Conservation (phyloP, 2,113 vertebrate species). For the Gulo gulo region DNA sequence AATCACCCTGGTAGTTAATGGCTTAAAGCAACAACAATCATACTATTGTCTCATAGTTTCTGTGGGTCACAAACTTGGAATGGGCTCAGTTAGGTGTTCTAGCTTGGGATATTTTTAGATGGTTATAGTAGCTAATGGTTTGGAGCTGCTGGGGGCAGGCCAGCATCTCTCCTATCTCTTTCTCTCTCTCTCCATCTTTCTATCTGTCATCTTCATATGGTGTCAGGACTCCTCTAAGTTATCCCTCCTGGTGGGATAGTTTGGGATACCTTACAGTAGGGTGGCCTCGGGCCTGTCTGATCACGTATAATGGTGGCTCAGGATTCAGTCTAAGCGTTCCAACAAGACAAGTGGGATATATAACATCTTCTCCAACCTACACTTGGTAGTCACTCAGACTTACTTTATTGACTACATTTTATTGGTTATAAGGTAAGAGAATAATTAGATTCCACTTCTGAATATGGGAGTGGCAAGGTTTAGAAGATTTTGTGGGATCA, state of each 20-base stretch:
- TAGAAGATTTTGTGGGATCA: not conserved
- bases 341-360: not conserved
- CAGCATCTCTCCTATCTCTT: not conserved
- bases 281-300: not conserved
- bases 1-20: not conserved
- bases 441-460: not conserved
- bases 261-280: not conserved
- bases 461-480: not conserved
- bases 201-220: not conserved
- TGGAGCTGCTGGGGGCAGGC: not conserved
- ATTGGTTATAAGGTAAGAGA: not conserved
- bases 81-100: not conserved
- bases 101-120: not conserved
- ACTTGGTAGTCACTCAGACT: not conserved
- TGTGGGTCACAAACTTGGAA: not conserved
- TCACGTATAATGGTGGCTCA: not conserved
- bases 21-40: not conserved
- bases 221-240: not conserved
- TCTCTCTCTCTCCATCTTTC: too few relatives aligned
- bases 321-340: not conserved
- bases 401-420: not conserved
- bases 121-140: not conserved
- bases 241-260: not conserved
- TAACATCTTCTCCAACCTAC: not conserved
- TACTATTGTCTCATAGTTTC: not conserved